Evolutionary conservation across 37 sponge, comb jelly and placozoan genomes (phyloP).

Genomic region (Hexactinellida sp.): DNA sequence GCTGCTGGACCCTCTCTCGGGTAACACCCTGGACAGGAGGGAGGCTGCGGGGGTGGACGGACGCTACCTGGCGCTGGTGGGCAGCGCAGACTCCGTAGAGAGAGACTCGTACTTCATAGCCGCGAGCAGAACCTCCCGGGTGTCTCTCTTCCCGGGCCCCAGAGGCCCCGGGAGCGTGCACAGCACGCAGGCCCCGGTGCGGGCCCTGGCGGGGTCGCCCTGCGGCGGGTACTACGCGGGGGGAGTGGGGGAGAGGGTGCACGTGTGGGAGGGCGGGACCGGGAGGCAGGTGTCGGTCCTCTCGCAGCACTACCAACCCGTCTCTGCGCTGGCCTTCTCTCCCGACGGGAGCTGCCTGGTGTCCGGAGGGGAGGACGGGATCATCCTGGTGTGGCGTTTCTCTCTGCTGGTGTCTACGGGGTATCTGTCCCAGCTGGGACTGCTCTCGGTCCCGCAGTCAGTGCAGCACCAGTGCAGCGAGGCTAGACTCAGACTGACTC

Average conservation of each 20-base stretch:
- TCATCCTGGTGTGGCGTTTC: not conserved
- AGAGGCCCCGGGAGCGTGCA: not conserved
- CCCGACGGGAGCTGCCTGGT: not conserved
- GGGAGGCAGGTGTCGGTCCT: not conserved
- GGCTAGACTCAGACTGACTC: not conserved
- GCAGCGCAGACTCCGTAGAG: not conserved
- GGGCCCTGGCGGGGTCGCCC: not conserved
- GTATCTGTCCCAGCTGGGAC: not conserved
- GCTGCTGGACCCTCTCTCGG: not conserved
- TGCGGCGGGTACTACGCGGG: not conserved
- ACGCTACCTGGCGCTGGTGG: not conserved
- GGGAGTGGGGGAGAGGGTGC: not conserved
- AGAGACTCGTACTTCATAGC: not conserved
- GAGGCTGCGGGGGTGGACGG: not conserved
- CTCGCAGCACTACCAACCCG: not conserved
- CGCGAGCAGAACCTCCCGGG: not conserved
- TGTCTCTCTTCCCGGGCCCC: not conserved
- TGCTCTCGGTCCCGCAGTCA: not conserved
- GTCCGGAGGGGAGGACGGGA: not conserved
- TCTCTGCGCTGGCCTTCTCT: slow-evolving; percentile 1
- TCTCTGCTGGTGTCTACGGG: not conserved
- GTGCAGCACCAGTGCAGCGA: not conserved
- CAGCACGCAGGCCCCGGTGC: not conserved
- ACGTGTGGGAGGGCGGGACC: not conserved
- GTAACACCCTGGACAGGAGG: not conserved